Conservation (phyloP, 2,113 vertebrate genomes). For the Campylomormyrus tamandua region DNA sequence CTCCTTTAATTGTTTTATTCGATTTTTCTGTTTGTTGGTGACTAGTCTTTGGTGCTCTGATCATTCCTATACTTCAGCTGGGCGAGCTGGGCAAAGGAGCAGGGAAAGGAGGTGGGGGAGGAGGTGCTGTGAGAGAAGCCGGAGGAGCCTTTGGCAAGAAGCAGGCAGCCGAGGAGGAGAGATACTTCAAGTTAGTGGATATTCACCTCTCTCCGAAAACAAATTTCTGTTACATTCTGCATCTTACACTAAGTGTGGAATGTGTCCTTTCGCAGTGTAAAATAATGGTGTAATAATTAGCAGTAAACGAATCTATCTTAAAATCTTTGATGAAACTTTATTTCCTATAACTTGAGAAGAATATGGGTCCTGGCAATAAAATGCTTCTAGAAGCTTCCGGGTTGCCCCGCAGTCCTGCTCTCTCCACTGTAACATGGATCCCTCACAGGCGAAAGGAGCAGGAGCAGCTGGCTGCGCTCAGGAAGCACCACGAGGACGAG, state of each 20-base stretch:
- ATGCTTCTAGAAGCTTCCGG: neutral
- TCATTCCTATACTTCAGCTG: slow-evolving; percentile 51
- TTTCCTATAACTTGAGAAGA: neutral
- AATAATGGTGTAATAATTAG: neutral
- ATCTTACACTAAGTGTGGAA: neutral
- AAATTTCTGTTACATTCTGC: neutral
- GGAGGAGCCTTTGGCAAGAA: slow-evolving; percentile 81
- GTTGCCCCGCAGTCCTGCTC: neutral
- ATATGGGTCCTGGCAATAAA: neutral
- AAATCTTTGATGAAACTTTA: neutral
- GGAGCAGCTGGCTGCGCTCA: slow-evolving; percentile 70
- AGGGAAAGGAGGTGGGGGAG: slow-evolving; percentile 64
- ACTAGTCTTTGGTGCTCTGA: neutral
- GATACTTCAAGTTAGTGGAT: slow-evolving; percentile 74
- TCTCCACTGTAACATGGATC: neutral
- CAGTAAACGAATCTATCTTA: neutral
- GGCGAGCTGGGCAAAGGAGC: slow-evolving; percentile 74
- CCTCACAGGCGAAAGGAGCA: slow-evolving; percentile 69
- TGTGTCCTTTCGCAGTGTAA: neutral
- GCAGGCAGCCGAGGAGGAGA: slow-evolving; percentile 74
- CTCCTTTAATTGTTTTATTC: neutral
- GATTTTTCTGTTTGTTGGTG: neutral
- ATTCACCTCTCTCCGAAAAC: neutral
- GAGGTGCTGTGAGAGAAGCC: slow-evolving; percentile 73
- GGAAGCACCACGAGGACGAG: slow-evolving; percentile 79